A percentile compares a stretch with the other conserved stretches of the same genome.
Conservation (phyloP, 2,113 vertebrate genomes). For the Diadophis punctatus region DNA sequence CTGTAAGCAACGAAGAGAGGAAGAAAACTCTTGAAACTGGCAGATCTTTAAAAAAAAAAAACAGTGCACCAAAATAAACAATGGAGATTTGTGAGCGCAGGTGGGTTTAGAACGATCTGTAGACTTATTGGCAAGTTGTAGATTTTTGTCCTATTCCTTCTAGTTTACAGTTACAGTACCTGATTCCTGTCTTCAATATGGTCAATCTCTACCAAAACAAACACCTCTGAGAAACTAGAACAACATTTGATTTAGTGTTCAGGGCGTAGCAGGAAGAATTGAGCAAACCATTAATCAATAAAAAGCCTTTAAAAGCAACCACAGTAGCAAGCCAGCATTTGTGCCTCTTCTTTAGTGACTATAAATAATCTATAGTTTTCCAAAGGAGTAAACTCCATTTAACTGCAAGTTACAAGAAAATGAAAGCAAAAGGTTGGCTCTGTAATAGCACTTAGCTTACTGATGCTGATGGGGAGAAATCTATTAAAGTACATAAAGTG, state of each 20-base stretch:
- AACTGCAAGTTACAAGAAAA: slow-evolving; percentile 11
- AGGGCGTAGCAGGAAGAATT: not conserved
- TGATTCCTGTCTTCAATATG: not conserved
- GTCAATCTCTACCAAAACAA: not conserved
- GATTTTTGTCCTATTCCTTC: not conserved
- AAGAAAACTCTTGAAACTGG: not conserved
- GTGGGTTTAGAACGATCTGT: not conserved
- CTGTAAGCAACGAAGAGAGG: not conserved
- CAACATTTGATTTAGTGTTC: slow-evolving; percentile 2
- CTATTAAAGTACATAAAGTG: slow-evolving; percentile 12
- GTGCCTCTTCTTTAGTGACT: slow-evolving; percentile 9
- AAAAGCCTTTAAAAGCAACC: slow-evolving; percentile 20
- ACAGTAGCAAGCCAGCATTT: not conserved
- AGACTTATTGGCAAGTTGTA: not conserved
- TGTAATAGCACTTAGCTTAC: slow-evolving; percentile 9
- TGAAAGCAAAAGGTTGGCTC: slow-evolving; percentile 4
- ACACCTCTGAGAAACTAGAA: slow-evolving; percentile 10
- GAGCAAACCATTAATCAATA: slow-evolving; percentile 13
- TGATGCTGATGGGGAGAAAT: not conserved
- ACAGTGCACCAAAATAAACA: not conserved
- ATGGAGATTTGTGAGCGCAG: not conserved
- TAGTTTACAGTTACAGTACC: not conserved
- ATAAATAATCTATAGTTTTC: slow-evolving; percentile 32
- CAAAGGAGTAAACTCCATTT: slow-evolving; percentile 27
- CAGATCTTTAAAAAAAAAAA: not conserved